phyloP scores from a whole-genome alignment of 1,140 invertebrate genomes.

The Tetragnatha versicolor region DNA sequence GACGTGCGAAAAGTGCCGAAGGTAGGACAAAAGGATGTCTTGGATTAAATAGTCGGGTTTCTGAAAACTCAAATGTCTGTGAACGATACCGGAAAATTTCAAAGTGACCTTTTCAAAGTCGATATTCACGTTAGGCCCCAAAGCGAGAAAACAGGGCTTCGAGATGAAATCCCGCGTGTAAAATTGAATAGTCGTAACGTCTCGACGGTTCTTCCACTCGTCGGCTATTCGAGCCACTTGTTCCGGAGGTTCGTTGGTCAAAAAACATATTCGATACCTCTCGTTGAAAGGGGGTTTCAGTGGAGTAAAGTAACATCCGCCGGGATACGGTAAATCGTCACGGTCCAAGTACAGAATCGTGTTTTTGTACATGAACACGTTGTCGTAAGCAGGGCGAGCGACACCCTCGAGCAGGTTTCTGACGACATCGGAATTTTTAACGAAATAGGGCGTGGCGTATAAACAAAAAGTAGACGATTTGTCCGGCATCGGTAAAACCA shows the following conservation, averaged over 20 bases:
- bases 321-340: background rate
- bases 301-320: background rate
- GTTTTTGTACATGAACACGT: constrained; percentile 9
- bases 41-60: background rate
- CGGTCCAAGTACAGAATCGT: background rate
- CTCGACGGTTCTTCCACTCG: constrained; percentile 6
- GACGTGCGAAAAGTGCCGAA: background rate
- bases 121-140: background rate
- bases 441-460: constrained; percentile 8
- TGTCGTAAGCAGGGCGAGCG: background rate
- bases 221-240: background rate
- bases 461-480: background rate
- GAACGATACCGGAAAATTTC: background rate
- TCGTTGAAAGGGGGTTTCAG: no score
- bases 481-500: background rate
- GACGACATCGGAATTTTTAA: background rate
- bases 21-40: background rate
- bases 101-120: background rate
- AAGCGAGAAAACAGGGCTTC: background rate
- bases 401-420: background rate
- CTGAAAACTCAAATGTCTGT: background rate
- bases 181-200: background rate
- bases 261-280: background rate
- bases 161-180: background rate
- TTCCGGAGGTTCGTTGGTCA: background rate